These are phyloP conservation scores for Drosophila infuscata DNA, from an alignment of 2,888 invertebrate genomes.

Conservation along the genomic window DNA sequence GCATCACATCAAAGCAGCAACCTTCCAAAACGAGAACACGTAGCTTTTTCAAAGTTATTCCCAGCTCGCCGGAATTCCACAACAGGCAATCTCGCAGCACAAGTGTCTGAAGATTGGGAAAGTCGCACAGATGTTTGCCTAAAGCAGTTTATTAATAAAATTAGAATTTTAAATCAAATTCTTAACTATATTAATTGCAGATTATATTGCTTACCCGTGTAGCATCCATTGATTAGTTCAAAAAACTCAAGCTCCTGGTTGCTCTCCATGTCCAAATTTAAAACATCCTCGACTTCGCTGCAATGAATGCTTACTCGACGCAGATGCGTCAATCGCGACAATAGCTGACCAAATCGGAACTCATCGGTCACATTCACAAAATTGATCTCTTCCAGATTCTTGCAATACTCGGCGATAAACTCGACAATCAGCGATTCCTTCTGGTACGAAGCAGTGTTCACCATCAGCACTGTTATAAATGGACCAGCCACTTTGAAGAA, in stretches of 20 bases:
- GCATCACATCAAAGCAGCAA: conserved; percentile 71
- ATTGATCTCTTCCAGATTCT: conserved; percentile 57
- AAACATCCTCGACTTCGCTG: conserved; percentile 66
- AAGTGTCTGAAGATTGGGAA: conserved; percentile 53
- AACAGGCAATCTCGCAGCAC: conserved; percentile 65
- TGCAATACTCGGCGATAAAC: conserved; percentile 63
- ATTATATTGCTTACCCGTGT: conserved; percentile 53
- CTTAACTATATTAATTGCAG: neutral
- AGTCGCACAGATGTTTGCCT: conserved; percentile 65
- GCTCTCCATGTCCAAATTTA: conserved; percentile 50
- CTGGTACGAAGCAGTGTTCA: conserved; percentile 53
- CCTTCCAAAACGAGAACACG: conserved; percentile 57
- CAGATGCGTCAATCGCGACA: conserved; percentile 48
- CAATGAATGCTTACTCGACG: conserved; percentile 57
- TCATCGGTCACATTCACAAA: conserved; percentile 64
- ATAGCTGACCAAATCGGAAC: conserved; percentile 53
- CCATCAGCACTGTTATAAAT: conserved; percentile 36
- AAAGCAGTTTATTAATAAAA: neutral
- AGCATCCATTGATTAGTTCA: conserved; percentile 65
- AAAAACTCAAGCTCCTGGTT: conserved; percentile 60
- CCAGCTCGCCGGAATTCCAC: conserved; percentile 70
- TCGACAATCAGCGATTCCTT: conserved; percentile 69
- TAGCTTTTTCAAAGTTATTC: conserved; percentile 57
- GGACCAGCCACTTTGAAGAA: conserved; percentile 66
- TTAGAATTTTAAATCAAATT: neutral